Percentiles rank a stretch among this genome's conserved stretches.
Conservation (phyloP, 2,797 vertebrate genomes). For the Paratrypauchen microcephalus region DNA sequence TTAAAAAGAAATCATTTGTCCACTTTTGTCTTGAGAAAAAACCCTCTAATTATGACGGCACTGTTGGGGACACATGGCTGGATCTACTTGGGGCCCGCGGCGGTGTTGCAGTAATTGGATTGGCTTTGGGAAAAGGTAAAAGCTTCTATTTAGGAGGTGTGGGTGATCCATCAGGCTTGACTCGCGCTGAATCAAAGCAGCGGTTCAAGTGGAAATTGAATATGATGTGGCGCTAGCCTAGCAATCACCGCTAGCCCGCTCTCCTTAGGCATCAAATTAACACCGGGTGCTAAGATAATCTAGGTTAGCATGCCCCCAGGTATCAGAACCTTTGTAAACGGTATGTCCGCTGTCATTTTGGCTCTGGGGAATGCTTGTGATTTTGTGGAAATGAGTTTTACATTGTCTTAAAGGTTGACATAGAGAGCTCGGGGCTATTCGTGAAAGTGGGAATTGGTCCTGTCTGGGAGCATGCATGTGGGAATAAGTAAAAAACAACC, state of each 20-base stretch:
- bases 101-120: conserved; percentile 67
- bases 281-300: conserved; percentile 71
- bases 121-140: conserved; percentile 63
- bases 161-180: conserved; percentile 67
- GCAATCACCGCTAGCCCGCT: conserved; percentile 60
- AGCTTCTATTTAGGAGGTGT: conserved; percentile 58
- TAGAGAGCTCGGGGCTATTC: conserved; percentile 43
- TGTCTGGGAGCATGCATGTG: not conserved
- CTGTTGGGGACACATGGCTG: conserved; percentile 60
- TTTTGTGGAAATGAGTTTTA: conserved; percentile 56
- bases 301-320: conserved; percentile 50
- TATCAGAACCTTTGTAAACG: conserved; percentile 63
- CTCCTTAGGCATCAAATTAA: conserved; percentile 69
- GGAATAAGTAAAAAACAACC: conserved; percentile 9
- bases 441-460: conserved; percentile 22
- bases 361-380: conserved; percentile 57
- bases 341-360: conserved; percentile 59
- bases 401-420: conserved; percentile 33
- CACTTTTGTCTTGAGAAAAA: conserved; percentile 16
- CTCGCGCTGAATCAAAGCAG: conserved; percentile 66
- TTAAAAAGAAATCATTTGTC: conserved; percentile 18
- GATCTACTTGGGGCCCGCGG: conserved; percentile 51
- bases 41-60: conserved; percentile 57
- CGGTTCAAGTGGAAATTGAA: conserved; percentile 73
- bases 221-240: conserved; percentile 69